Base-by-base conservation (phyloP, 2,113 vertebrate genomes). In the Blennius ocellaris region DNA sequence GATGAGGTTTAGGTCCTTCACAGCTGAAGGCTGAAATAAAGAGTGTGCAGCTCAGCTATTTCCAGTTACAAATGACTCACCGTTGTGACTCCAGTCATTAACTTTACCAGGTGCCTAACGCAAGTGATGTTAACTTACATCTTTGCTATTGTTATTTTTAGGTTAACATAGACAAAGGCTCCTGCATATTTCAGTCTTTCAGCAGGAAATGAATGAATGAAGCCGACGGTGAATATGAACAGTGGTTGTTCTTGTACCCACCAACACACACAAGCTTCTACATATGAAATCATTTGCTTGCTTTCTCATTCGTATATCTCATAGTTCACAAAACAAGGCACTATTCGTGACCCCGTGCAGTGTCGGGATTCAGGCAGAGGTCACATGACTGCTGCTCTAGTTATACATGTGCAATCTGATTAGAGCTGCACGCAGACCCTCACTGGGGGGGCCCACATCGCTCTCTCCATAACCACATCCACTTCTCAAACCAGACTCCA, bases 321-420 rank as follows among this genome's bases (percentile, higher is more conserved):
- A 51, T 39, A 45, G 45, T 52, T 45, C 48, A 38, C 56, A 60
- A 52, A 57, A 52, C 14, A 48, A n/a, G 45, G 12, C 45, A 7
- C 11, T 56, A 50, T 50, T 41, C 0, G 37, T 61, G 58, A 15
- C 41, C 45, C 11, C 57, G 30, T 14, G 69, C 58, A 36, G 67
- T 51, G 12, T 21, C 36, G 36, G 5, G 11, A 7, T 14, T 55
- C 50, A 40, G 17, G 55, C 36, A 55, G 15, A 58, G 75, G 54
- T 71, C 60, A 66, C 48, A 54, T 71, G 11, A 54, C 14, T 60
- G 49, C 36, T 61, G 51, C 60, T 37, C 47, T 45, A 68, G 49
- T 61, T 48, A 61, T 60, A 49, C 50, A 43, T 69, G 37, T 56
- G 17, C 64, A 44, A 70, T 58, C 30, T 76, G 57, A 56, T 76